Evolutionary conservation across 2,113 vertebrate species (phyloP).

Genomic region (Acanthisitta chloris): DNA sequence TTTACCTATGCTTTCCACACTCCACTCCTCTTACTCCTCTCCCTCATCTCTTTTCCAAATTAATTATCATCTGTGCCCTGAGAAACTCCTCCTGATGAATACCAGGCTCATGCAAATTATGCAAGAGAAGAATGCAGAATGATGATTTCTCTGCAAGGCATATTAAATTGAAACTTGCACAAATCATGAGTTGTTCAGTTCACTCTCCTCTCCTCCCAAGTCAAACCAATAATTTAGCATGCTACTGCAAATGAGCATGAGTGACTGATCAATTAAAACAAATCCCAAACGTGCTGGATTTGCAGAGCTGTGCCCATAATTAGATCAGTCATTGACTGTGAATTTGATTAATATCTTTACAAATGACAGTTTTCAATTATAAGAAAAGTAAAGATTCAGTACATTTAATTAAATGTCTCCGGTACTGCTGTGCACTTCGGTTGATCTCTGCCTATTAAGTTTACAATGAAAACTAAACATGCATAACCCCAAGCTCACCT

Average conservation of each 20-base stretch:
- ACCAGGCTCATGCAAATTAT: slow-evolving; percentile 49
- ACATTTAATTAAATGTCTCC: slow-evolving; percentile 44
- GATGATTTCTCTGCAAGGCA: slow-evolving; percentile 44
- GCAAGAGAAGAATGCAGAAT: slow-evolving; percentile 28
- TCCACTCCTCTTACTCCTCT: neutral
- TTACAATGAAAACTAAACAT: slow-evolving; percentile 48
- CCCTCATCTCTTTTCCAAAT: slow-evolving; percentile 33
- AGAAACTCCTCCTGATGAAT: slow-evolving; percentile 50
- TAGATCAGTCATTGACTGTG: slow-evolving; percentile 54
- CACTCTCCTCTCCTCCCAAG: slow-evolving; percentile 44
- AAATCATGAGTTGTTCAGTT: slow-evolving; percentile 31
- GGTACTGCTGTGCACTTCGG: neutral
- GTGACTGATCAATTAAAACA: slow-evolving; percentile 65
- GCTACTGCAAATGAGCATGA: slow-evolving; percentile 51
- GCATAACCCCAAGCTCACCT: slow-evolving; percentile 19
- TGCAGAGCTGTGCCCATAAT: slow-evolving; percentile 31
- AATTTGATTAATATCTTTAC: slow-evolving; percentile 59
- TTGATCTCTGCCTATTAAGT: slow-evolving; percentile 44
- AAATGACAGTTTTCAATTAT: slow-evolving; percentile 60
- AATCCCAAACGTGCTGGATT: slow-evolving; percentile 30
- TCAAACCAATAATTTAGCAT: slow-evolving; percentile 51
- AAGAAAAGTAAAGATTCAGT: slow-evolving; percentile 54
- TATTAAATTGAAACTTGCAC: slow-evolving; percentile 56
- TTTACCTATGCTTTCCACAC: neutral
- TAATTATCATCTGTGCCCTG: slow-evolving; percentile 47